Conservation (phyloP, 2,797 vertebrate species). For the Liasis olivaceus region DNA sequence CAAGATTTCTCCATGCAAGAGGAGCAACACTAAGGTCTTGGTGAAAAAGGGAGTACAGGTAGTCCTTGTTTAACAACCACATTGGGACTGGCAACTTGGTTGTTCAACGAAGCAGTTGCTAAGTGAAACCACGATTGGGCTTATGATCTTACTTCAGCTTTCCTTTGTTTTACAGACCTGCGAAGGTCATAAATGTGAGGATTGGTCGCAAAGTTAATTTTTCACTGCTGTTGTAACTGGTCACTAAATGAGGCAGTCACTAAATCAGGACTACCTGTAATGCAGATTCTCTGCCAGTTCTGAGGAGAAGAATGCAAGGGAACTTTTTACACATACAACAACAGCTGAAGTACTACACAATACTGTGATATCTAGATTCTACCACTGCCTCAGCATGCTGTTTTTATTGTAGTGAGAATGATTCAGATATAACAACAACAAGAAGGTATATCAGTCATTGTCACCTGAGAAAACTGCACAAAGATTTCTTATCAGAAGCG, state of each 20-base stretch:
- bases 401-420: conserved; percentile 30
- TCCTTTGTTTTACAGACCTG: background rate
- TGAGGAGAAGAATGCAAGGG: conserved; percentile 61
- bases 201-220: background rate
- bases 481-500: background rate
- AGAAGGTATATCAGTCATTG: background rate
- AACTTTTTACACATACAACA: conserved; percentile 62
- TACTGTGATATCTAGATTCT: conserved; percentile 63
- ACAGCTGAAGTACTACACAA: conserved; percentile 63
- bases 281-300: conserved; percentile 66
- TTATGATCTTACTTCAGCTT: background rate
- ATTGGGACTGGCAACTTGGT: background rate
- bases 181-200: background rate
- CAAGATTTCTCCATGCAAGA: conserved; percentile 66
- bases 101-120: background rate
- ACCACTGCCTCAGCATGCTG: conserved; percentile 52
- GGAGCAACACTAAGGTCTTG: conserved; percentile 63
- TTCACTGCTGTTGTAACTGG: too few relatives aligned
- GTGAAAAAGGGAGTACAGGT: conserved; percentile 61
- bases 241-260: too few relatives aligned
- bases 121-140: background rate
- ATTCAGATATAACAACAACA: background rate
- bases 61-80: background rate
- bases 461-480: conserved; percentile 7
- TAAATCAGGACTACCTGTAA: too few relatives aligned